These are phyloP conservation scores for Pituophis catenifer DNA, from an alignment of 2,113 vertebrate species.

Conservation along the genomic window DNA sequence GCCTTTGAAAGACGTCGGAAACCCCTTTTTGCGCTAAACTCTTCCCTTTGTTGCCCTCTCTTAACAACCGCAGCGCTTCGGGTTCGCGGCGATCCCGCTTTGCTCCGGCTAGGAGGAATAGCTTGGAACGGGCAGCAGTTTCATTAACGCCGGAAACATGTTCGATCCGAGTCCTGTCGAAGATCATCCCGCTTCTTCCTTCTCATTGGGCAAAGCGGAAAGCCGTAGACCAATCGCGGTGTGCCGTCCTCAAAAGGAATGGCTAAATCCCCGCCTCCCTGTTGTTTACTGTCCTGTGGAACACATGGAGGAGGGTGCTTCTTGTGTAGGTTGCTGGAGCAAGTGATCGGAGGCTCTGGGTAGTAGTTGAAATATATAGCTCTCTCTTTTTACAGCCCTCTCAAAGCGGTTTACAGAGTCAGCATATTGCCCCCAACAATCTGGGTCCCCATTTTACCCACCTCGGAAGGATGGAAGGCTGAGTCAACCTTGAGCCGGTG, in stretches of 20 bases:
- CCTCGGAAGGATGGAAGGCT: too few relatives aligned
- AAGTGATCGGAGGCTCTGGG: too few relatives aligned
- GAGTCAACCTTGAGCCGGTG: too few relatives aligned
- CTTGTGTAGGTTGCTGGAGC: not conserved
- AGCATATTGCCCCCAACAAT: too few relatives aligned
- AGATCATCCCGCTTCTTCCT: rapidly evolving
- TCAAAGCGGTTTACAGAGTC: too few relatives aligned
- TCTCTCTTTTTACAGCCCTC: too few relatives aligned
- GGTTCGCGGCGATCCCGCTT: not conserved
- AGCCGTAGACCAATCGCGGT: not conserved
- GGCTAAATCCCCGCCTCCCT: not conserved
- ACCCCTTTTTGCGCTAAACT: not conserved
- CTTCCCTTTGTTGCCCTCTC: not conserved
- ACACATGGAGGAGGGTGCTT: not conserved
- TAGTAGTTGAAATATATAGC: not conserved
- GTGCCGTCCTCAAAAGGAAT: too few relatives aligned
- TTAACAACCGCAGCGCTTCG: not conserved
- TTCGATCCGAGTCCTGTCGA: rapidly evolving
- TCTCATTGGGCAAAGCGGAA: not conserved
- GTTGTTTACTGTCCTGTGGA: not conserved
- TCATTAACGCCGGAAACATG: not conserved
- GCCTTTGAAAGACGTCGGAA: too few relatives aligned
- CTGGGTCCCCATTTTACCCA: too few relatives aligned
- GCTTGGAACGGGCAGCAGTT: not conserved
- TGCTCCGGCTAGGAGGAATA: too few relatives aligned